Evolutionary conservation across 1,140 invertebrate species (phyloP), one percentile per base, ranked within the genome.

Genomic region (Drosophila busckii): DNA sequence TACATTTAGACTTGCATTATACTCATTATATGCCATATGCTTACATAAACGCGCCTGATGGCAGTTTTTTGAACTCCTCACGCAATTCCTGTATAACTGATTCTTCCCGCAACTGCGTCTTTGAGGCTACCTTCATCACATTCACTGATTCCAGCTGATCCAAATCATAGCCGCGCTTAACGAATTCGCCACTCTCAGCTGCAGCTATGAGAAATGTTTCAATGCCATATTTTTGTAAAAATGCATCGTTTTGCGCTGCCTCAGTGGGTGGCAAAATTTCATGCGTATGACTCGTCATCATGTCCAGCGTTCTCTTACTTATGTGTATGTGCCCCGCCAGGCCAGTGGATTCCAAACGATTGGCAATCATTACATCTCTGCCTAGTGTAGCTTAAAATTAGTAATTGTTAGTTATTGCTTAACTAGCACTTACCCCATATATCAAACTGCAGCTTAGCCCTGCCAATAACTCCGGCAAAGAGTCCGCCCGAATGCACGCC

Each of bases 401-500:
- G 3, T 9, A 38, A 26, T 0, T 17, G 4, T n/a, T 4, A n/a
- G 6, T 6, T 10, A 12, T 29, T 20, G 0, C 9, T 25, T 5
- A 16, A 2, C 7, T 6, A 13, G 13, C 56, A 22, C 20, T 93
- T 93, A 6, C 96, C 97, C 96, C 97, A 98, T 64, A 99, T 94
- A 85, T 99, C 97, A 84, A 93, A 98, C 88, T 98, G 97, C 94
- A 96, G 97, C 88, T 98, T 98, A 32, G 93, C 91, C 1, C 93
- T 90, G 0, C 97, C 97, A 13, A 98, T 91, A 1, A 98, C 91
- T 0, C 97, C 97, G 46, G 95, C 95, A 4, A 97, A 89, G 25
- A 98, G 94, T 70, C 91, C 92, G 0, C 97, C 97, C 9, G 94
- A 95, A 87, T 99, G 97, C 0, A 99, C 92, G 0, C 97, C 97